These are phyloP conservation scores for Gonioctena quinquepunctata DNA, from an alignment of 1,140 invertebrate genomes.

Conservation along the genomic window DNA sequence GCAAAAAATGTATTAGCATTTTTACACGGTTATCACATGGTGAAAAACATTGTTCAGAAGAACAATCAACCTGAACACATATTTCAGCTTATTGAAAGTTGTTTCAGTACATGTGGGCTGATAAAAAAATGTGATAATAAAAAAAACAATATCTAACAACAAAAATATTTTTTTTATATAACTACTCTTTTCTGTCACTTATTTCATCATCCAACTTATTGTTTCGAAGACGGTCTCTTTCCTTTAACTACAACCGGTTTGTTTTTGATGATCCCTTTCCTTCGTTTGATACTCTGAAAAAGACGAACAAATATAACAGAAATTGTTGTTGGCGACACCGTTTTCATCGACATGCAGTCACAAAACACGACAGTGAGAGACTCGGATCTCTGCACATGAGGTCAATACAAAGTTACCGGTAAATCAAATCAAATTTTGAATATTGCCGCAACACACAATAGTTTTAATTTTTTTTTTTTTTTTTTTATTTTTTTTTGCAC, in stretches of 20 bases:
- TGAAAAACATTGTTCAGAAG: constrained; percentile 22
- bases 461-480: too few species aligned
- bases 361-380: too few species aligned
- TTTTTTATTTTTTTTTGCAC: too few species aligned
- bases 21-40: constrained; percentile 34
- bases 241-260: constrained; percentile 87
- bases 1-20: constrained; percentile 31
- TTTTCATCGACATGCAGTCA: too few species aligned
- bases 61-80: constrained; percentile 14
- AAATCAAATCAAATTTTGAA: too few species aligned
- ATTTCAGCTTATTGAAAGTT: constrained; percentile 15
- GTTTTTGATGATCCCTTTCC: constrained; percentile 88
- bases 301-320: constrained; percentile 57
- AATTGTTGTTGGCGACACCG: too few species aligned
- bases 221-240: constrained; percentile 56
- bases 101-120: constrained; percentile 12
- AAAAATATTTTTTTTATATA: constrained; percentile 20
- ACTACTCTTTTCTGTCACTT: background rate
- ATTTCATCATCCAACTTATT: background rate
- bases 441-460: too few species aligned
- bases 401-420: too few species aligned
- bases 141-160: constrained; percentile 18
- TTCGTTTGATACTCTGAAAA: constrained; percentile 79
- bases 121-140: constrained; percentile 20
- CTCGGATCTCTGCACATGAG: too few species aligned